Evolutionary conservation across 2,113 vertebrate genomes (phyloP).

Genomic region (Thymallus thymallus): DNA sequence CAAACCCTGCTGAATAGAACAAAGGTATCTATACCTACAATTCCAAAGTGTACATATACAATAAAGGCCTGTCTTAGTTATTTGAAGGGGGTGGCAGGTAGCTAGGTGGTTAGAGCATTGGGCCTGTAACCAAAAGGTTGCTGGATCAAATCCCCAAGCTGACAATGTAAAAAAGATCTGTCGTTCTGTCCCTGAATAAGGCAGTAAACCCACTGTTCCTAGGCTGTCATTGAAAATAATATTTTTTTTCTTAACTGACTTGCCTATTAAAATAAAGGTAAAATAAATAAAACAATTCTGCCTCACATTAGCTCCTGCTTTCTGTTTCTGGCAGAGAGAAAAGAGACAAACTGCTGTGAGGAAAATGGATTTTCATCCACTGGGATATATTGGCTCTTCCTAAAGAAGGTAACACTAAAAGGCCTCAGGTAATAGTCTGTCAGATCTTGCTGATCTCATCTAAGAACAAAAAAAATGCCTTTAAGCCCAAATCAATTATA

Average conservation of each 20-base stretch:
- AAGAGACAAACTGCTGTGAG: background rate
- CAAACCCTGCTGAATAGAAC: background rate
- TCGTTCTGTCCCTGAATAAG: no score
- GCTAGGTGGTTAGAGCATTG: no score
- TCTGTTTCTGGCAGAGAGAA: background rate
- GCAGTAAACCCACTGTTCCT: no score
- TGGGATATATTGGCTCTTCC: background rate
- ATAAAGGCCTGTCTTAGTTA: constrained; percentile 3
- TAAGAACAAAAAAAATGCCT: constrained; percentile 38
- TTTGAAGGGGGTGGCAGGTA: no score
- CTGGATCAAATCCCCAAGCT: no score
- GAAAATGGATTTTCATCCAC: background rate
- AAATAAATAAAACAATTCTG: no score
- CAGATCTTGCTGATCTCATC: constrained; percentile 45
- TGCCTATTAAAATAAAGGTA: no score
- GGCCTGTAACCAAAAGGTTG: no score
- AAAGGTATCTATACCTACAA: background rate
- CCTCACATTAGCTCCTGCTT: background rate
- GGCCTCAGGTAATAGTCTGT: constrained; percentile 37
- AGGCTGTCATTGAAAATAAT: no score
- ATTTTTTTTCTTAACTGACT: no score
- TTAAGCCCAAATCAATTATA: constrained; percentile 49
- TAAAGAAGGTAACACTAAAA: constrained; percentile 18
- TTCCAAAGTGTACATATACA: background rate
- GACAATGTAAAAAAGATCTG: no score